Base-by-base conservation (phyloP, 2,888 invertebrate genomes). In the Eupelmus urozonus region DNA sequence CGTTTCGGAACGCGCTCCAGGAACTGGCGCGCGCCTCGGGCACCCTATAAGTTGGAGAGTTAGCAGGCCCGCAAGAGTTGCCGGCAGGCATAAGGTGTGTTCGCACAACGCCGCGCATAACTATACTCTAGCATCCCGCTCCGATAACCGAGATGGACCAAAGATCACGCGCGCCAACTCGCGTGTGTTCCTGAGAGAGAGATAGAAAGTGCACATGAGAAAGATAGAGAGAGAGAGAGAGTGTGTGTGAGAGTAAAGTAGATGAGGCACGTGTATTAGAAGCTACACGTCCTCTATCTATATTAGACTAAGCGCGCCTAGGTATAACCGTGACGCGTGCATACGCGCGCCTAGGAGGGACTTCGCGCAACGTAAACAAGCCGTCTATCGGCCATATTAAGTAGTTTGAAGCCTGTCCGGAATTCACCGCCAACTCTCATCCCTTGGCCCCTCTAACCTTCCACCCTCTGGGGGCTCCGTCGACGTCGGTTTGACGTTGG, bases 361-460 rank as follows among this genome's bases (percentile, higher is more conserved):
- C 53, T 69, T 62, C 34, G 75, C n/a, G 40, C 23, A 53, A 27
- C 85, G 82, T 83, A 82, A 80, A 82, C 81, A 76, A 83, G 83
- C 84, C 85, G 82, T 81, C 85, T 84, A 85, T 85, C 84, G 85
- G 85, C 84, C 86, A 86, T 87, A 87, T 87, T 85, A 85, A 85
- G 85, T 84, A 85, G 85, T 85, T 84, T 81, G 81, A 81, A 82
- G 82, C 82, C 81, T 82, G 81, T 82, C 78, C 78, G 71, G 80
- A 78, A 80, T 73, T 63, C 79, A 81, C 60, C 45, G 7, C 40
- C 9, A 34, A 53, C 57, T 51, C 74, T 27, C 40, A n/a, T 71
- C 62, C 51, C 40, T 55, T 23, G 23, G 74, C 80, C n/a, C n/a
- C 29, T 62, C 59, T 59, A 79, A 78, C 82, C 81, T 82, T 81